Conservation (phyloP, 2,113 vertebrate species). For the Cephalopterus ornatus region DNA sequence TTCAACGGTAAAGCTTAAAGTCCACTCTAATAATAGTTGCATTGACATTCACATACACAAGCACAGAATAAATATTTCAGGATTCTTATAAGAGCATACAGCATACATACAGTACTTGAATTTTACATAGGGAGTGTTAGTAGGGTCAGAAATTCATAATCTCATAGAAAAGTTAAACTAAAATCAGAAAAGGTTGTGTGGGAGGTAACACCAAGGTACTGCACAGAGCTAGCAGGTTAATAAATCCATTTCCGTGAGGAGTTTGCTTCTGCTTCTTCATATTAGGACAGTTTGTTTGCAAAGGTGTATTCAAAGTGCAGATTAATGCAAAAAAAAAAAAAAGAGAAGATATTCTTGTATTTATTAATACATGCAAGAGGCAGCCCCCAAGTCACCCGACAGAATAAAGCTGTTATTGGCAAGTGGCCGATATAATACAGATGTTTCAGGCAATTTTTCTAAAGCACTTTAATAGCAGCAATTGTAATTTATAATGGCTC, state of each 20-base stretch:
- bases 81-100: slow-evolving; percentile 82
- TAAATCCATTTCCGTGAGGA: slow-evolving; percentile 70
- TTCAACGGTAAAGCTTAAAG: slow-evolving; percentile 83
- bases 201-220: slow-evolving; percentile 73
- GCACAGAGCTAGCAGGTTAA: slow-evolving; percentile 72
- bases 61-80: slow-evolving; percentile 84
- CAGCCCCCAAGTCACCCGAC: slow-evolving; percentile 78
- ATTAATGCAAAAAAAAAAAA: slow-evolving; percentile 60
- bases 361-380: slow-evolving; percentile 80
- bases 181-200: slow-evolving; percentile 66
- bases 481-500: slow-evolving; percentile 77
- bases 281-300: slow-evolving; percentile 63
- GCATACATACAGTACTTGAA: slow-evolving; percentile 83
- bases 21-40: slow-evolving; percentile 82
- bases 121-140: slow-evolving; percentile 77
- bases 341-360: slow-evolving; percentile 59
- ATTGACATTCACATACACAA: slow-evolving; percentile 86
- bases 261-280: slow-evolving; percentile 69
- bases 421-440: slow-evolving; percentile 76
- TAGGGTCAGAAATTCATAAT: slow-evolving; percentile 73
- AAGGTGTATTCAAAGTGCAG: slow-evolving; percentile 79
- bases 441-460: slow-evolving; percentile 80
- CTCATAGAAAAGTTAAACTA: slow-evolving; percentile 75
- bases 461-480: slow-evolving; percentile 86
- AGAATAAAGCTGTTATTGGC: slow-evolving; percentile 82